phyloP scores from a whole-genome alignment of 2,113 vertebrate species.

The Chunga burmeisteri region DNA sequence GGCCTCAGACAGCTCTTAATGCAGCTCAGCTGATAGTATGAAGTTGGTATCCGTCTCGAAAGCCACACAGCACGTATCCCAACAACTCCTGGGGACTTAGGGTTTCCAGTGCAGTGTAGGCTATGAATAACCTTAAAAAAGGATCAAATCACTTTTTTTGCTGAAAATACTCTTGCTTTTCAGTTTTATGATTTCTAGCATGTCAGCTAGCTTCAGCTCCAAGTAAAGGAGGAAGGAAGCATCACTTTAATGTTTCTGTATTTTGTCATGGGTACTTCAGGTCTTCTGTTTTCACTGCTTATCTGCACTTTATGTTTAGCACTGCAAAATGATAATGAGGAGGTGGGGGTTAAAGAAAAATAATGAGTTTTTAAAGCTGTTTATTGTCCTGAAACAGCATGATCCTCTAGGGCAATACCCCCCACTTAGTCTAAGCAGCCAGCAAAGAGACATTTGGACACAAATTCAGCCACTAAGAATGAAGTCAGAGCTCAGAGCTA shows the following conservation, averaged over 20 bases:
- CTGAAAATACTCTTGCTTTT: background rate
- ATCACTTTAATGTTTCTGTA: background rate
- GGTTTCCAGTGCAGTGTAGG: background rate
- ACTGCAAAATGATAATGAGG: slow-evolving; percentile 46
- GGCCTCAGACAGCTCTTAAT: background rate
- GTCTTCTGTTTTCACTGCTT: slow-evolving; percentile 5
- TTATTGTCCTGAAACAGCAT: slow-evolving; percentile 50
- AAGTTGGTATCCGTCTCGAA: background rate
- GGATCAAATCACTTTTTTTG: background rate
- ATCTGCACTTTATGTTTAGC: background rate
- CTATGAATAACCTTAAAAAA: background rate
- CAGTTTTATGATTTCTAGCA: background rate
- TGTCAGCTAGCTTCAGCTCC: background rate
- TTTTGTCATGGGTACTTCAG: slow-evolving; percentile 13
- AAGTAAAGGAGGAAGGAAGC: background rate
- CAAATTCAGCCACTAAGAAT: slow-evolving; percentile 50
- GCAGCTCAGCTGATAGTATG: background rate
- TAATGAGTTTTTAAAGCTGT: slow-evolving; percentile 51
- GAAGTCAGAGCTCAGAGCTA: slow-evolving; percentile 65
- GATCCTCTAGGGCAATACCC: slow-evolving; percentile 32
- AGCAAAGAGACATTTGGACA: slow-evolving; percentile 47
- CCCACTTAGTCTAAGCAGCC: slow-evolving; percentile 22
- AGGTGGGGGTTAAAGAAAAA: slow-evolving; percentile 56
- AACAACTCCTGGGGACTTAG: background rate
- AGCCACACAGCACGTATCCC: background rate